phyloP scores from a whole-genome alignment of 53 echinoderm and acorn worm genomes.

The Glandiceps talaboti region DNA sequence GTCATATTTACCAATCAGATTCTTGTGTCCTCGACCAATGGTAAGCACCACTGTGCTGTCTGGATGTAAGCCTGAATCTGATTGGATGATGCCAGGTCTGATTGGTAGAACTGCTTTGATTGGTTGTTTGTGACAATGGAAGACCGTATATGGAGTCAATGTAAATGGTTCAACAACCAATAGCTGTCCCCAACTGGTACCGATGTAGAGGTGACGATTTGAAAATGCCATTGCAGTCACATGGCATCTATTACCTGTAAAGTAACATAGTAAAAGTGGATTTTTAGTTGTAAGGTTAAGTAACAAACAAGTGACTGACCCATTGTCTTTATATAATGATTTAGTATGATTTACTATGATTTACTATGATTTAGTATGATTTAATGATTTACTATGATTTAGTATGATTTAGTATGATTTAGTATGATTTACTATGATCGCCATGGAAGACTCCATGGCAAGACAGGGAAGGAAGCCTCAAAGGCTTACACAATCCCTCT shows the following conservation, averaged over 20 bases:
- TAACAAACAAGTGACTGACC: no score
- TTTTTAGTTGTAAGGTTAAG: no score
- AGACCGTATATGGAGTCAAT: slow-evolving; percentile 43
- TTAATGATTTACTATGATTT: no score
- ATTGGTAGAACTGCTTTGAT: slow-evolving; percentile 61
- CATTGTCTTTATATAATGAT: no score
- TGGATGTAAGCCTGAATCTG: not conserved
- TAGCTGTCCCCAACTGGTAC: slow-evolving; percentile 63
- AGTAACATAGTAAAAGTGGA: not conserved
- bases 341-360: no score
- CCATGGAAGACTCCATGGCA: no score
- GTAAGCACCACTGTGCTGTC: slow-evolving; percentile 50
- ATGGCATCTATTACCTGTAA: slow-evolving; percentile 47
- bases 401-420: no score
- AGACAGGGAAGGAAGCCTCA: no score
- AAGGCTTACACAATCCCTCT: no score
- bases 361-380: no score
- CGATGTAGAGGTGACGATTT: slow-evolving; percentile 67
- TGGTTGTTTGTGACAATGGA: slow-evolving; percentile 87
- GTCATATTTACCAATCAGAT: slow-evolving; percentile 59
- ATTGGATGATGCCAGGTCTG: slow-evolving; percentile 4
- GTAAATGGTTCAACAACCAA: slow-evolving; percentile 60
- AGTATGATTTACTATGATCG: no score
- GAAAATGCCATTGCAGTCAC: slow-evolving; percentile 59
- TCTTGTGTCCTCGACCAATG: slow-evolving; percentile 71